Evolutionary conservation across 2,113 vertebrate genomes (phyloP).

Genomic region (Motacilla tschutschensis): DNA sequence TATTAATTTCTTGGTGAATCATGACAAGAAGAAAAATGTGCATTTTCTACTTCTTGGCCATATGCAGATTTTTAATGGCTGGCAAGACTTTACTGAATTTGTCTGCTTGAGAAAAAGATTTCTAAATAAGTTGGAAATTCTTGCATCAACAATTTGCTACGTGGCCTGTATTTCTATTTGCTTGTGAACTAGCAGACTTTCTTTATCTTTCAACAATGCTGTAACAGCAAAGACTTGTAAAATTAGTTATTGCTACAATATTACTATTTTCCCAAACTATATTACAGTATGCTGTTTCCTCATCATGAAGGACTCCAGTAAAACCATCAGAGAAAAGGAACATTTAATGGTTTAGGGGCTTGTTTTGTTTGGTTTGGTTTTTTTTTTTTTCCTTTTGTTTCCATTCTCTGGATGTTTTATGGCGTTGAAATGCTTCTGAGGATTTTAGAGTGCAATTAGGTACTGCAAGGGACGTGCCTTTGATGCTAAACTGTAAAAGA

Average conservation of each 20-base stretch:
- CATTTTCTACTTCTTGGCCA: not conserved
- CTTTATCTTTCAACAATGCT: not conserved
- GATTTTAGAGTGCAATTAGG: not conserved
- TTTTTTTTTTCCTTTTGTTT: not conserved
- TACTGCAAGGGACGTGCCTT: not conserved
- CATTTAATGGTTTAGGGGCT: not conserved
- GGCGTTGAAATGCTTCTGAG: not conserved
- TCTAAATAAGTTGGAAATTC: not conserved
- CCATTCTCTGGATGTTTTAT: not conserved
- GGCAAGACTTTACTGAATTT: not conserved
- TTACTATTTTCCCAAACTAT: not conserved
- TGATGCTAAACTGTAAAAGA: not conserved
- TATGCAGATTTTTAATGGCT: not conserved
- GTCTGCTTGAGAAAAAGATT: not conserved
- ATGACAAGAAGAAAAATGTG: fast-evolving
- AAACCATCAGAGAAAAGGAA: not conserved
- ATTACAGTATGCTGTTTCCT: not conserved
- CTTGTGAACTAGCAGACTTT: not conserved
- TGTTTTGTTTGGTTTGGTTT: not conserved
- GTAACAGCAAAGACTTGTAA: not conserved
- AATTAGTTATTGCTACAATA: not conserved
- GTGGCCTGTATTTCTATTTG: not conserved
- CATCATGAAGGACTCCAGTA: not conserved
- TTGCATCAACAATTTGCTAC: not conserved
- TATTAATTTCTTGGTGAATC: not conserved